Base-by-base conservation (phyloP, 2,113 vertebrate species). In the Indri indri region DNA sequence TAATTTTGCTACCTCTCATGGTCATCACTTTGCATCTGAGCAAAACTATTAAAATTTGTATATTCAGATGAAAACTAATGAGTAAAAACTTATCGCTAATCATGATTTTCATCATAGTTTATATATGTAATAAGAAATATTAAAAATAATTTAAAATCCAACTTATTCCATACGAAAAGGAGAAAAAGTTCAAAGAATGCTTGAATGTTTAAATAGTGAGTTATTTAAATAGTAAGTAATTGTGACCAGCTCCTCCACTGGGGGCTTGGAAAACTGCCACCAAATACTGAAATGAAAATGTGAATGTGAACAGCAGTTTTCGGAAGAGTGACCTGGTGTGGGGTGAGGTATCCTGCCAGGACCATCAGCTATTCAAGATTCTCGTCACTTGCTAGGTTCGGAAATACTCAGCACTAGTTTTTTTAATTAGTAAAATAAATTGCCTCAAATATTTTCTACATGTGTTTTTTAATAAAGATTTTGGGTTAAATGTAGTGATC, bases 381-480 rank as follows among this genome's bases (percentile, higher is more conserved):
- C 32, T 71, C n/a, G n/a, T 37, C 8, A 9, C 8, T 80, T 17
- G 40, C 77, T 23, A 63, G 6, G 11, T 45, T 87, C 34, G 12
- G 73, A 22, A 80, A 71, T 65, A 25, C 6, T 70, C 30, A 90
- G 17, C 6, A 79, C 3, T 77, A 42, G 18, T 81, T 63, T 92
- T 59, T 94, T 79, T 65, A 91, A 90, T 25, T 70, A 66, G 94
- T 30, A 95, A 90, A 92, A 96, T 27, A 81, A 81, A 82, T 54
- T 61, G 8, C 8, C n/a, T 90, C 17, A 71, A 68, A 73, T 93
- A 86, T 66, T 94, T 96, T 95, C 37, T 73, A 68, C 13, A 23
- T 34, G 17, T 37, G 10, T 50, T 85, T 63, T 89, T 68, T 57
- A 88, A 23, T 50, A 88, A 94, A 88, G 6, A 76, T 22, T 63